phyloP scores from a whole-genome alignment of 2,888 invertebrate genomes.

The Megaustenia siamemsis region DNA sequence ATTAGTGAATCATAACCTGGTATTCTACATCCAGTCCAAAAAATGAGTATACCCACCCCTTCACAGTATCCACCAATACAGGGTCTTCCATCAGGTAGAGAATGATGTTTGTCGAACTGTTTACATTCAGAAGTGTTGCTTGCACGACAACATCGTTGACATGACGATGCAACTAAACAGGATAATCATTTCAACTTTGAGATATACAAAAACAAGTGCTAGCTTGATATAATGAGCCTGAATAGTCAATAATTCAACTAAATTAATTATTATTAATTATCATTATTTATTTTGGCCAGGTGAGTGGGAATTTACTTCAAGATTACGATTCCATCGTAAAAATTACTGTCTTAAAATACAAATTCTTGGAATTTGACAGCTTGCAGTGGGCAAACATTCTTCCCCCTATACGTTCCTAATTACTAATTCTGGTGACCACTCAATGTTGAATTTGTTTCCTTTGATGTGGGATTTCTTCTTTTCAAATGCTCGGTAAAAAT shows the following conservation, averaged over 20 bases:
- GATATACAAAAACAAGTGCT: neutral
- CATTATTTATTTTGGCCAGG: too few relatives aligned
- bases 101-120: conserved; percentile 54
- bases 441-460: too few relatives aligned
- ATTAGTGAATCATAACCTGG: too few relatives aligned
- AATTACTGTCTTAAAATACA: too few relatives aligned
- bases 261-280: neutral
- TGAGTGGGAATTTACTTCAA: too few relatives aligned
- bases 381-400: too few relatives aligned
- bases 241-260: neutral
- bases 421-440: too few relatives aligned
- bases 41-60: conserved; percentile 58
- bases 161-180: conserved; percentile 91
- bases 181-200: conserved; percentile 59
- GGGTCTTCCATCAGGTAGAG: conserved; percentile 82
- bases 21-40: neutral
- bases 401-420: too few relatives aligned
- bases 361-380: too few relatives aligned
- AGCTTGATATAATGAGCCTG: neutral
- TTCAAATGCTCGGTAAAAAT: too few relatives aligned
- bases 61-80: conserved; percentile 96
- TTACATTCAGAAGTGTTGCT: conserved; percentile 55
- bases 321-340: too few relatives aligned
- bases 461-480: too few relatives aligned
- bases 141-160: conserved; percentile 90